phyloP scores from a whole-genome alignment of 1,140 invertebrate genomes.

The Marisa cornuarietis region DNA sequence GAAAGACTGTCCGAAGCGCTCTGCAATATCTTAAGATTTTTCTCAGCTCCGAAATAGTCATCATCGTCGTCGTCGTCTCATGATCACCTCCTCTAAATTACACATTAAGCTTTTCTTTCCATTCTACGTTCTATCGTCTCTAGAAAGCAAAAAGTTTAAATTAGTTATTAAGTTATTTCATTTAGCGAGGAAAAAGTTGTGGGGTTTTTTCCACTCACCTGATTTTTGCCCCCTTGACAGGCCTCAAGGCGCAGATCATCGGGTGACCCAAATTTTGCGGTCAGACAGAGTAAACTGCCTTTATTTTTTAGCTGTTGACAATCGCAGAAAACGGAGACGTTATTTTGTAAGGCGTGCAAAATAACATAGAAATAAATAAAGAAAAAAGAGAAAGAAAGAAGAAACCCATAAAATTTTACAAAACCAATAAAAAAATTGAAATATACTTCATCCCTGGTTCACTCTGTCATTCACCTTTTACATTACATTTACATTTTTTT shows the following conservation, averaged over 20 bases:
- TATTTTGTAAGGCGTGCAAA: too few relatives aligned
- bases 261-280: neutral
- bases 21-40: too few relatives aligned
- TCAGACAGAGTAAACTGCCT: slow-evolving; percentile 22
- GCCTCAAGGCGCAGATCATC: neutral
- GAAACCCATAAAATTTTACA: neutral
- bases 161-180: too few relatives aligned
- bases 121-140: too few relatives aligned
- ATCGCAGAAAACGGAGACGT: neutral
- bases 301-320: slow-evolving; percentile 18
- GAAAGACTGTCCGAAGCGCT: too few relatives aligned
- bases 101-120: too few relatives aligned
- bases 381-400: neutral
- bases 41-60: too few relatives aligned
- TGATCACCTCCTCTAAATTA: too few relatives aligned
- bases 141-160: too few relatives aligned
- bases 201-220: neutral
- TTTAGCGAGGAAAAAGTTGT: too few relatives aligned
- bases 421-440: neutral
- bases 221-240: slow-evolving; percentile 5
- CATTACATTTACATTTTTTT: neutral
- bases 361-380: too few relatives aligned
- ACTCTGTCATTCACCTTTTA: neutral
- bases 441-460: neutral
- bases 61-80: too few relatives aligned